These are phyloP conservation scores for Diplazon laetatorius DNA, from an alignment of 2,888 invertebrate species.

Conservation along the genomic window DNA sequence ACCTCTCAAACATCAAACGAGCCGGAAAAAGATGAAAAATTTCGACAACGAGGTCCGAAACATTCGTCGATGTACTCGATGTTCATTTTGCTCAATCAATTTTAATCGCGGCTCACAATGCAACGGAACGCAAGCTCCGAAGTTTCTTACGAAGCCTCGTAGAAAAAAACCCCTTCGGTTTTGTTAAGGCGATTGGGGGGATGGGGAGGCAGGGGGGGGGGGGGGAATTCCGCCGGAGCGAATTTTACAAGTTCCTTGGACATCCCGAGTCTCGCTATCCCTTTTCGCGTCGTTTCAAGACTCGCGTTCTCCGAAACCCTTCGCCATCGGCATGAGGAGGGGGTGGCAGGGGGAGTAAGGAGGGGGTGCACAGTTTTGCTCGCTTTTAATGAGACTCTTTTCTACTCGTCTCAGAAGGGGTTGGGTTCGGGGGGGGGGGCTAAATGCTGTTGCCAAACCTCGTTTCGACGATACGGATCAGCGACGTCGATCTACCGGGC, in stretches of 20 bases:
- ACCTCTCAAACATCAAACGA: not conserved
- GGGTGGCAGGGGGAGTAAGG: too few species aligned
- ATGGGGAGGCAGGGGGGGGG: too few species aligned
- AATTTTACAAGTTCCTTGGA: conserved; percentile 62
- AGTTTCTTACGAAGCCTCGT: conserved; percentile 35
- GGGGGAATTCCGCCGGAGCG: conserved; percentile 57
- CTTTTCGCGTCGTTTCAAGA: conserved; percentile 35
- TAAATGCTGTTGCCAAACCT: conserved; percentile 81
- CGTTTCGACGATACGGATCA: conserved; percentile 81
- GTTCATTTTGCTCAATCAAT: conserved; percentile 56
- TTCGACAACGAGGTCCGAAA: too few species aligned
- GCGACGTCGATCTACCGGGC: conserved; percentile 66
- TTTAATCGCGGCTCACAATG: conserved; percentile 56
- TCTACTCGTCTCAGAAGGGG: conserved; percentile 71
- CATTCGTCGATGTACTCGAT: conserved; percentile 13
- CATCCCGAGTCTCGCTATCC: conserved; percentile 47
- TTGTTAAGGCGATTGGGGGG: too few species aligned
- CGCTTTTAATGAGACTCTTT: conserved; percentile 79
- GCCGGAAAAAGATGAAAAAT: not conserved
- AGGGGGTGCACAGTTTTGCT: conserved; percentile 75
- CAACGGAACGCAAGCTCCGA: conserved; percentile 23
- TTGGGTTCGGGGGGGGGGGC: conserved; percentile 67
- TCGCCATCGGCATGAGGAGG: conserved; percentile 1
- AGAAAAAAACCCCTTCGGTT: conserved; percentile 27
- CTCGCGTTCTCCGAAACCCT: conserved; percentile 55